Conservation (phyloP, 2,888 invertebrate species). For the Papilio elwesi region DNA sequence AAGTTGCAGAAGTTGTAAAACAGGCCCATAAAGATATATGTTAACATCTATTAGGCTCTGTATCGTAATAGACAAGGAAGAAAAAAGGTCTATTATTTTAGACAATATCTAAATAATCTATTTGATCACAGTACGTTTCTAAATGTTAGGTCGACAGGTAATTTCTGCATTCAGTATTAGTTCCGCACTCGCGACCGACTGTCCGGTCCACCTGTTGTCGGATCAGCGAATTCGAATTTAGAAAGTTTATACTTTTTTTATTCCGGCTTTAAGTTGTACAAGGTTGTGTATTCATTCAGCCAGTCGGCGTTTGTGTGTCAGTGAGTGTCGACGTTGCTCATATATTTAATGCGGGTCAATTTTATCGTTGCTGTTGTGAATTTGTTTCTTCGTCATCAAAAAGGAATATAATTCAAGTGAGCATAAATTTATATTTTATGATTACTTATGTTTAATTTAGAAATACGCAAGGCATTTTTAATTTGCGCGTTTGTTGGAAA, state of each 20-base stretch:
- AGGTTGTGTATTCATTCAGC: constrained; percentile 67
- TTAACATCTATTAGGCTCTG: too few species aligned
- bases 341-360: constrained; percentile 40
- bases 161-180: constrained; percentile 25
- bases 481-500: background rate
- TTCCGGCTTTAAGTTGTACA: constrained; percentile 66
- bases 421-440: constrained; percentile 42
- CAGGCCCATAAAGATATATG: too few species aligned
- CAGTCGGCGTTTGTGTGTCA: constrained; percentile 71
- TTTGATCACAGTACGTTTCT: constrained; percentile 9
- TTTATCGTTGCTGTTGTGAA: constrained; percentile 51
- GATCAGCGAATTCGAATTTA: constrained; percentile 75
- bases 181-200: constrained; percentile 39
- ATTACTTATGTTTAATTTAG: constrained; percentile 15
- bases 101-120: constrained; percentile 4
- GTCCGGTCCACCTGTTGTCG: constrained; percentile 54
- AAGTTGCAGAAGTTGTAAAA: too few species aligned
- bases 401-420: constrained; percentile 51
- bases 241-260: constrained; percentile 77
- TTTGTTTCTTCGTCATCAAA: constrained; percentile 45
- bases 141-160: constrained; percentile 3
- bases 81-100: background rate
- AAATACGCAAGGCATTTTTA: background rate
- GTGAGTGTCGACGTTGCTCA: constrained; percentile 60
- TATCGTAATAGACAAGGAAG: background rate